Conservation (phyloP, 2,888 invertebrate genomes). For the Phrixothrix hirtus region DNA sequence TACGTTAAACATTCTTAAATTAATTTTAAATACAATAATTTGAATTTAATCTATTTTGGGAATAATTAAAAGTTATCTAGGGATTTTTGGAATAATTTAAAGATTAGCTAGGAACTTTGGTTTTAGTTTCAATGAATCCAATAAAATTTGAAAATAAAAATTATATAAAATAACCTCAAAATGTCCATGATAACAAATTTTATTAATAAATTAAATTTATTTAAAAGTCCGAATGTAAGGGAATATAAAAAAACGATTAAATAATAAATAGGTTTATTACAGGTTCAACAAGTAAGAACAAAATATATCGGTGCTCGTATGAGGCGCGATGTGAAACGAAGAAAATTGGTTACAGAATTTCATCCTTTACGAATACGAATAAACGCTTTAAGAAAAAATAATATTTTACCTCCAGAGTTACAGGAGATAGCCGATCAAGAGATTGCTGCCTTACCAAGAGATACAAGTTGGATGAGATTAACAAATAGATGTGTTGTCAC, state of each 20-base stretch:
- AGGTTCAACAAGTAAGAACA: conserved; percentile 73
- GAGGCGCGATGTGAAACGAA: conserved; percentile 83
- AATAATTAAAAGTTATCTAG: too few species aligned
- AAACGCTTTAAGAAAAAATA: conserved; percentile 82
- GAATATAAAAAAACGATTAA: conserved; percentile 1
- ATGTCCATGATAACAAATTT: too few species aligned
- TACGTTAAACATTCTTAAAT: too few species aligned
- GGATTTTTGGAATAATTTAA: too few species aligned
- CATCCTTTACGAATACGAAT: conserved; percentile 78
- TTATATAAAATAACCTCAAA: conserved; percentile 16
- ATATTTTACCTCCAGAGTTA: conserved; percentile 79
- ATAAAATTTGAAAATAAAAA: neutral
- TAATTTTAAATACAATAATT: too few species aligned
- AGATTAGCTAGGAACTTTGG: too few species aligned
- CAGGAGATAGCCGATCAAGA: conserved; percentile 78
- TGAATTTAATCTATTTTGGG: too few species aligned
- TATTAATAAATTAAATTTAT: conserved; percentile 12
- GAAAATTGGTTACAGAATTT: conserved; percentile 73
- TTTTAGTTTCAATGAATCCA: too few species aligned
- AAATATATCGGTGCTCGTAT: conserved; percentile 85
- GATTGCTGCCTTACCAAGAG: conserved; percentile 74
- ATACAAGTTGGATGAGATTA: conserved; percentile 68
- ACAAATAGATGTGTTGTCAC: conserved; percentile 85
- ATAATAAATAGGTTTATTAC: conserved; percentile 31
- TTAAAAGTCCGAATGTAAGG: conserved; percentile 13